Evolutionary conservation across 2,113 vertebrate genomes (phyloP), one percentile per base, ranked within the genome.

Genomic region (Myiozetetes cayanensis): DNA sequence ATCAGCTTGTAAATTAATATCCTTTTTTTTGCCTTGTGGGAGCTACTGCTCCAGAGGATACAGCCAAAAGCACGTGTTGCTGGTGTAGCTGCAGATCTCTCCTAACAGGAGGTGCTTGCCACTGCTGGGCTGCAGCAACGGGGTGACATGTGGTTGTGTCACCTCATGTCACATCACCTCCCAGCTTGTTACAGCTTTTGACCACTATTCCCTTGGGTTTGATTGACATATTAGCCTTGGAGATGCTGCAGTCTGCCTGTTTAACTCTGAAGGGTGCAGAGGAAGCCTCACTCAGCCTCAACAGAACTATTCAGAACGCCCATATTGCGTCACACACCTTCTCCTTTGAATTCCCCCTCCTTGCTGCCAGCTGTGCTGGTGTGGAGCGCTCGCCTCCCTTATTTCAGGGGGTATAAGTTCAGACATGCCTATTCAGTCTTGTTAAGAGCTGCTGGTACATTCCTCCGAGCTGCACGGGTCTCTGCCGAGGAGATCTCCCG

Each of bases 251-350:
- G 1, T 22, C 37, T 84, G 43, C 17, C 52, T 79, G 9, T 50
- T 75, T 55, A 17, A 16, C 52, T 59, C 80, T 59, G 73, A 78
- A 41, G 18, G 43, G n/a, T 21, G 5, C 47, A 55, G 28, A 35
- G 35, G 9, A 27, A 62, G 43, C 14, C 50, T 79, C 11, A 2
- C 37, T 61, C 8, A 3, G 12, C 44, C 44, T 41, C 50, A 43
- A 28, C 24, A 46, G 27, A 37, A 2, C 72, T 66, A 8, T 24
- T 59, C 33, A 4, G 30, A 70, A 14, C 35, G 49, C 11, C 18
- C 25, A 0, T 11, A 5, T 31, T 16, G 12, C 7, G 31, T 80
- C 33, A 39, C 1, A 1, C 30, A 44, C 15, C 30, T 43, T 30
- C 37, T 55, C 43, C 61, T 71, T 46, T 23, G 39, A 46, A 50